A percentile compares a stretch with the other conserved stretches of the same genome.
These are phyloP conservation scores for Charaxes varanes DNA, from an alignment of 1,140 invertebrate species.

Conservation along the genomic window DNA sequence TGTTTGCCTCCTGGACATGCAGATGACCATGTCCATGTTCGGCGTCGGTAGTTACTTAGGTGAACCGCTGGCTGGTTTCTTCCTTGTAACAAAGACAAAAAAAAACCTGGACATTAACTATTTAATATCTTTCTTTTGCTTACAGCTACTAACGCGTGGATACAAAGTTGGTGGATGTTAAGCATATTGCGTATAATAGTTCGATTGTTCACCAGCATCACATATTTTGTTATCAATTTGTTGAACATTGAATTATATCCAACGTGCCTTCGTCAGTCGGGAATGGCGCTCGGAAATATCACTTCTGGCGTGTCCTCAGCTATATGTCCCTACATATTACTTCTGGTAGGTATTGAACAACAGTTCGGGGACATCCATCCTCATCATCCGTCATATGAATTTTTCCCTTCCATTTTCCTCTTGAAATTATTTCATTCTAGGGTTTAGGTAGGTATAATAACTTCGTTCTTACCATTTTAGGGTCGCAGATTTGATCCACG, in stretches of 20 bases:
- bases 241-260: slow-evolving; percentile 82
- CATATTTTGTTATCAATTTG: slow-evolving; percentile 79
- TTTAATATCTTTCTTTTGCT: slow-evolving; percentile 13
- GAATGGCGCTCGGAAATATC: slow-evolving; percentile 77
- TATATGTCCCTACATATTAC: slow-evolving; percentile 82
- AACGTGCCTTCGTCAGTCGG: slow-evolving; percentile 79
- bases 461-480: slow-evolving; percentile 27
- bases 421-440: too few species aligned
- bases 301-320: slow-evolving; percentile 75
- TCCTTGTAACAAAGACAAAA: too few species aligned
- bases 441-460: too few species aligned
- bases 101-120: too few species aligned
- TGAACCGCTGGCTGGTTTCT: too few species aligned
- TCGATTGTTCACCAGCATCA: slow-evolving; percentile 77
- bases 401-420: too few species aligned
- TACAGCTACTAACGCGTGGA: slow-evolving; percentile 38
- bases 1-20: too few species aligned
- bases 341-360: slow-evolving; percentile 82
- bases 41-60: too few species aligned
- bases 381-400: too few species aligned
- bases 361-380: too few species aligned
- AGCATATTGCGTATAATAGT: slow-evolving; percentile 73
- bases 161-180: slow-evolving; percentile 43
- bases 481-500: slow-evolving; percentile 32
- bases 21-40: too few species aligned